Base-by-base conservation (phyloP, 2,888 invertebrate species). In the Miltochrista miniata region DNA sequence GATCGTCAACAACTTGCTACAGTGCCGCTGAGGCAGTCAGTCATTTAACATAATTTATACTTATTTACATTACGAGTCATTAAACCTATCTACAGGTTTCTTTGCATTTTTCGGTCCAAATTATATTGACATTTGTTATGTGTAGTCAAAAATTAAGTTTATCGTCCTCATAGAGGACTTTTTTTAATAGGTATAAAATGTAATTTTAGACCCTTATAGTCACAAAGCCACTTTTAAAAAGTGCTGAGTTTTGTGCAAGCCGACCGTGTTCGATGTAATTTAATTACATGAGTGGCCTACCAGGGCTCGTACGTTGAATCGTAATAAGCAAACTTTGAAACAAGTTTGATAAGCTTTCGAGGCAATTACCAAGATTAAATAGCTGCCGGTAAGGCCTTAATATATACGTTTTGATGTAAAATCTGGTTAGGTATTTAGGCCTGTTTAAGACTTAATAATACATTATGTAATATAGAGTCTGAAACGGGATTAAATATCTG, bases 281-380 rank as follows among this genome's bases (percentile, higher is more conserved):
- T 87, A 85, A 87, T 86, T 84, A 81, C 80, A 79, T 80, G 85
- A 85, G 85, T 85, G 83, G 84, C 72, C 82, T 75, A 72, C 78
- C 72, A 68, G 61, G 64, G 59, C 70, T 71, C 70, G 72, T 74
- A 75, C 78, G 75, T 70, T 70, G 80, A 82, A 80, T 83, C 75
- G 77, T 85, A 83, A 83, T 81, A 79, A 79, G 84, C 74, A 72
- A 85, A 85, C 79, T 86, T 85, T 65, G 68, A 67, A 74, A 73
- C 74, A 78, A 85, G 77, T 85, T 84, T 83, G 80, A 85, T 85
- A 83, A 81, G 80, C 81, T 81, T 76, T 77, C 68, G 73, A 72
- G 70, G 74, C 81, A 79, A 85, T 87, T 81, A 83, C 79, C 64
- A 72, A 73, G 83, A 80, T 83, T 81, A 81, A 75, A 74, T 68